Percentiles rank a stretch among this genome's conserved stretches.
Evolutionary conservation across 2,888 invertebrate species (phyloP).

Genomic region (Archaeoteleia sp.): DNA sequence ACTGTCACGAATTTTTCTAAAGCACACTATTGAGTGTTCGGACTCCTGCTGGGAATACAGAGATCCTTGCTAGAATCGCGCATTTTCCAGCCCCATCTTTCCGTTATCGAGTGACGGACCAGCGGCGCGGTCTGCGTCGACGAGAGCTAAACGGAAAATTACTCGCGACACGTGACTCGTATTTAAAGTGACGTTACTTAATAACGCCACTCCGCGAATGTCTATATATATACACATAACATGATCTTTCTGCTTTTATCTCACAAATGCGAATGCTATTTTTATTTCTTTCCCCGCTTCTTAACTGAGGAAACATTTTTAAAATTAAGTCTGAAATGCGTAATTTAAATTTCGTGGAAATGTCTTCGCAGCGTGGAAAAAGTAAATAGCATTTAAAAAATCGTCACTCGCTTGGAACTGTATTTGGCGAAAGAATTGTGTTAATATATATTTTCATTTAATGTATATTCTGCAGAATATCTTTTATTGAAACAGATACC

Average conservation of each 20-base stretch:
- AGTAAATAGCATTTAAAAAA: neutral
- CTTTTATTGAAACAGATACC: too few species aligned
- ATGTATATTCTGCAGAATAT: too few species aligned
- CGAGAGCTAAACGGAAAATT: constrained; percentile 64
- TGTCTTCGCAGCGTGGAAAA: too few species aligned
- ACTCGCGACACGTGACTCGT: constrained; percentile 56
- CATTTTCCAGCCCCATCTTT: constrained; percentile 52
- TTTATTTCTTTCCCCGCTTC: constrained; percentile 17
- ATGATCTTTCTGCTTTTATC: constrained; percentile 27
- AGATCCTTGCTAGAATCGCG: constrained; percentile 56
- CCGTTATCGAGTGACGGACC: constrained; percentile 55
- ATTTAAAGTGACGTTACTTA: constrained; percentile 50
- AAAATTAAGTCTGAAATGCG: constrained; percentile 23
- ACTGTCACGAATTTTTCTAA: constrained; percentile 70
- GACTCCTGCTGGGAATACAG: constrained; percentile 71
- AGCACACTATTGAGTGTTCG: constrained; percentile 74
- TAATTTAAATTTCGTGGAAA: too few species aligned
- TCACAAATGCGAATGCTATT: constrained; percentile 22
- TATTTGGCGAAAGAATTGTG: too few species aligned
- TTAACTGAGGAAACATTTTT: constrained; percentile 18
- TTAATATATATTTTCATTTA: too few species aligned
- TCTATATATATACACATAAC: constrained; percentile 33
- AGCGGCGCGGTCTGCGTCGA: constrained; percentile 55
- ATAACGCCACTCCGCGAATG: constrained; percentile 26
- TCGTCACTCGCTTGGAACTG: constrained; percentile 1